phyloP scores from a whole-genome alignment of 2,797 vertebrate genomes.

The Falco berigora region DNA sequence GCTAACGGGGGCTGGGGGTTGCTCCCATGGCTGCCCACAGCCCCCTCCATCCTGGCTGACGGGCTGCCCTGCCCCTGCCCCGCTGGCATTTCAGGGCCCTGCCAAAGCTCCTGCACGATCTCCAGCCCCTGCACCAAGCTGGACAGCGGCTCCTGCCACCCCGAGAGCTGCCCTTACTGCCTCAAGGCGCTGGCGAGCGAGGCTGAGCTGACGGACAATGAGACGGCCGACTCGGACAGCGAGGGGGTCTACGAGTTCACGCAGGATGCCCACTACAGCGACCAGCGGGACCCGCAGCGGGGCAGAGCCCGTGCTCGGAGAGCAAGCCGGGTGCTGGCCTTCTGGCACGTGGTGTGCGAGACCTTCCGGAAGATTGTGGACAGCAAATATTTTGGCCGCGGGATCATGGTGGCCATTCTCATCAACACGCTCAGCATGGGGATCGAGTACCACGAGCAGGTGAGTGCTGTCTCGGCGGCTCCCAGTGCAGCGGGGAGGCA shows the following conservation, averaged over 20 bases:
- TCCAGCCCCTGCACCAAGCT: constrained; percentile 80
- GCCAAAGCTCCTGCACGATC: constrained; percentile 83
- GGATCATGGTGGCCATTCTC: constrained; percentile 90
- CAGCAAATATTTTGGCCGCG: constrained; percentile 89
- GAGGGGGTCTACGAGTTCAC: constrained; percentile 91
- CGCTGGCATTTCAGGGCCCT: constrained; percentile 67
- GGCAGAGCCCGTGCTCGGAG: constrained; percentile 70
- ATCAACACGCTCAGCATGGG: constrained; percentile 92
- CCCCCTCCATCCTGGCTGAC: rapidly evolving
- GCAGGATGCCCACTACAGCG: constrained; percentile 83
- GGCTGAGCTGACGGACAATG: constrained; percentile 77
- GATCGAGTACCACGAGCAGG: constrained; percentile 89
- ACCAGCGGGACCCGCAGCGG: constrained; percentile 75
- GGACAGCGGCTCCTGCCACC: constrained; percentile 79
- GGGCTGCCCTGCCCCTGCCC: neutral
- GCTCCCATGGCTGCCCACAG: rapidly evolving
- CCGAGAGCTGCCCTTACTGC: constrained; percentile 90
- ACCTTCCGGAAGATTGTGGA: constrained; percentile 89
- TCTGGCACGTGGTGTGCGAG: constrained; percentile 90
- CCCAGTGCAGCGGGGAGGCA: rapidly evolving
- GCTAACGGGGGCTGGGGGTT: rapidly evolving
- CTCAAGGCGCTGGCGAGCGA: constrained; percentile 77
- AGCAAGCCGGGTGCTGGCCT: constrained; percentile 72
- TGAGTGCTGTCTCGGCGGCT: constrained; percentile 42
- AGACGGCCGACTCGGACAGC: constrained; percentile 86